Evolutionary conservation across 1,140 invertebrate genomes (phyloP), one percentile per base, ranked within the genome.

Genomic region (Acromyrmex charruanus): DNA sequence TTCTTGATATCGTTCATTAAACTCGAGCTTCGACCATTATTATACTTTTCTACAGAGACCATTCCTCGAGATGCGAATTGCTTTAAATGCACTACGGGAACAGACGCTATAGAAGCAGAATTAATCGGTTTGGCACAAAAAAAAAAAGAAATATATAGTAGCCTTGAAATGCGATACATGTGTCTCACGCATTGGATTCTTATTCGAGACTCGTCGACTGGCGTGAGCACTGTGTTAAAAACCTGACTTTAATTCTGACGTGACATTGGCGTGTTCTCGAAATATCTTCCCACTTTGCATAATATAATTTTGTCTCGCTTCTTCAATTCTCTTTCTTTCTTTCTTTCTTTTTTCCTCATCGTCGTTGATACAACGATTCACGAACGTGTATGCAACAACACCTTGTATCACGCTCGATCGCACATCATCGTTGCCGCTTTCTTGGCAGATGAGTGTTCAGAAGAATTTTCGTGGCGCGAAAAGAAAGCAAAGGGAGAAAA

Each of bases 221-320:
- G 39, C 39, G 14, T 18, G 16, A 61, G 53, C 10, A 12, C 35
- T 44, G 51, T 74, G 61, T 84, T 75, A 75, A 84, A 28, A 63
- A 51, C 18, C 39, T 75, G 18, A 61, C 35, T 84, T 80, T 80
- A 80, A 55, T 80, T 61, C 69, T n/a, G 35, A 74, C 39, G 68
- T 63, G 80, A 61, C 68, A 72, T 74, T 49, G 53, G 39, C 39
- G 35, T 9, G 55, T 74, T 84, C 55, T 84, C 55, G 28, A 84
- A 75, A 84, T 82, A 82, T 63, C 69, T 84, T 75, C 7, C n/a
- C 63, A 51, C 12, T 84, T 84, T 75, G 39, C 68, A 49, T 74
- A 74, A 82, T 74, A 84, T 14, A 55, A 72, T 49, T 2, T 14
- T 39, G 28, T 35, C 7, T 82, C 51, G 31, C 14, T 55, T 39